Base-by-base conservation (phyloP, 1,140 invertebrate species). In the Drosophila miranda region DNA sequence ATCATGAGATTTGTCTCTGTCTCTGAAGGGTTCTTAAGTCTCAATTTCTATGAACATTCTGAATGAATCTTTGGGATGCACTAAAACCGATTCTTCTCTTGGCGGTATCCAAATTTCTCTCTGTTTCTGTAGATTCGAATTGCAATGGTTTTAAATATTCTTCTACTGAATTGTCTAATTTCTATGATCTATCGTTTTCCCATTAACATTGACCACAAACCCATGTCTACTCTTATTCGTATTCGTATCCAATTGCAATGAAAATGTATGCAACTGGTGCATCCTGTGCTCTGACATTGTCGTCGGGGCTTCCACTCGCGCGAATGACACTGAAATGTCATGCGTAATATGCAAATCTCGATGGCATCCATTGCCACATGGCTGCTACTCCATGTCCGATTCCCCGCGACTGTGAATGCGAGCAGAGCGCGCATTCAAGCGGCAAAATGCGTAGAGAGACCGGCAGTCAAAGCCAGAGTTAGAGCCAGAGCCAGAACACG, bases 201-300 rank as follows among this genome's bases (percentile, higher is more conserved):
- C 41, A 70, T 59, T 70, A 70, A 73, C 69, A 53, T 74, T 74
- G 70, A 74, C 69, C 70, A 74, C 59, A 56, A 23, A 59, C 30
- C 9, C 30, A 1, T 3, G 3, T 3, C 19, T 19, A 19, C 19
- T 34, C 8, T 7, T 3, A 30, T 1, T 38, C 34, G 11, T 38
- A 13, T 13, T 38, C 34, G 34, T 38, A 13, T 28, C 54, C 67
- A 52, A 64, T 74, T 69, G 50, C 52, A 56, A 69, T 69, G 66
- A 62, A 82, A 84, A 72, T 84, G 60, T 87, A 84, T 84, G 81
- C 78, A 84, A 71, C 78, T 81, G 74, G 81, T 84, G 82, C 81
- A 84, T 84, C 81, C 81, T 84, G 73, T 81, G 71, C 71, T 75
- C 67, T 84, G 81, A 84, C 82, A 84, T 84, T 84, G 81, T 74